phyloP scores from a whole-genome alignment of 2,888 invertebrate genomes.

The Chrysina gloriosa region DNA sequence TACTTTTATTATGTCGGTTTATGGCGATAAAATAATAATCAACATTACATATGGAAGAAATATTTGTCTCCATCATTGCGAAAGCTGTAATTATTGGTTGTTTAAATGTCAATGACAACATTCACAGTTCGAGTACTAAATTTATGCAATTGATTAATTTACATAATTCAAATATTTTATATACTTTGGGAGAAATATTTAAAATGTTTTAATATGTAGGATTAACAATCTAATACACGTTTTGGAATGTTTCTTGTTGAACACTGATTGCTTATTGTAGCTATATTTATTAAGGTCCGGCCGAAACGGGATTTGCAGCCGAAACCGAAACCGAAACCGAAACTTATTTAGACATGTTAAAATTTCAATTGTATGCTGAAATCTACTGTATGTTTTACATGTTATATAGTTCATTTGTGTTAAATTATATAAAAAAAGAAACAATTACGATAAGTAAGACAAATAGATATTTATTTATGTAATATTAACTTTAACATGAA shows the following conservation, averaged over 20 bases:
- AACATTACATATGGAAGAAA: constrained; percentile 4
- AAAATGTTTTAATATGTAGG: neutral
- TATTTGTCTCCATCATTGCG: constrained; percentile 22
- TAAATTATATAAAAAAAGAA: no score
- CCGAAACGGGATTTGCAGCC: no score
- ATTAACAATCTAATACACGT: neutral
- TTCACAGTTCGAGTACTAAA: constrained; percentile 13
- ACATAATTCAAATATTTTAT: constrained; percentile 10
- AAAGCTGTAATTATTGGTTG: constrained; percentile 31
- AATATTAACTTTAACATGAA: no score
- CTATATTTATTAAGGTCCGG: neutral
- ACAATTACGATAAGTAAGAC: no score
- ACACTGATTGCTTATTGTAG: neutral
- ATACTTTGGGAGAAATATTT: neutral
- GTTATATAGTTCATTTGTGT: no score
- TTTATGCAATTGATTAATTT: constrained; percentile 26
- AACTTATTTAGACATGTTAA: no score
- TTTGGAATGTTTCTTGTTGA: no score
- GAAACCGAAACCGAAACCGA: no score
- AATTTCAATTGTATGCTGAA: no score
- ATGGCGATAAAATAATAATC: constrained; percentile 16
- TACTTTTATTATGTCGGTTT: constrained; percentile 21
- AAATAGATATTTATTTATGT: no score
- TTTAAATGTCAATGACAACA: constrained; percentile 38
- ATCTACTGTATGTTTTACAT: no score